Evolutionary conservation across 2,797 vertebrate species (phyloP).

Genomic region (Sarcoramphus papa): DNA sequence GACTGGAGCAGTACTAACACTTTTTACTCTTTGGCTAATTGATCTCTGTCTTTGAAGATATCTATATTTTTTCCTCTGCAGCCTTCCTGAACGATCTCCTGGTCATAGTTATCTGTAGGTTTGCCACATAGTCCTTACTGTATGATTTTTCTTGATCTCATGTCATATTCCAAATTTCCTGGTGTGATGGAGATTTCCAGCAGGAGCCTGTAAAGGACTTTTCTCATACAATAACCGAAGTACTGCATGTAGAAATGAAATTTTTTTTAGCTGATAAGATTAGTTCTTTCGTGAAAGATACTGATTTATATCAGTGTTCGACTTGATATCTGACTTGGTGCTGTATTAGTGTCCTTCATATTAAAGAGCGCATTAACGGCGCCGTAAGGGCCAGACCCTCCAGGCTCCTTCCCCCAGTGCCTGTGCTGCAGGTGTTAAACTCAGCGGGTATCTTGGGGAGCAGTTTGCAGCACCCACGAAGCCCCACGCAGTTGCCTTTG

Average conservation of each 20-base stretch:
- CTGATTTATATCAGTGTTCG: background rate
- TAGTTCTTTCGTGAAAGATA: background rate
- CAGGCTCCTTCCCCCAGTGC: background rate
- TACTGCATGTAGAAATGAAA: background rate
- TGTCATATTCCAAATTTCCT: background rate
- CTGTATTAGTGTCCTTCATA: background rate
- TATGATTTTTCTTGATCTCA: background rate
- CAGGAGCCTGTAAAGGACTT: background rate
- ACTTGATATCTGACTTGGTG: too few species aligned
- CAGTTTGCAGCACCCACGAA: background rate
- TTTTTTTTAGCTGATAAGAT: background rate
- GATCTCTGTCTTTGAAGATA: background rate
- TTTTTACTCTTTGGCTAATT: background rate
- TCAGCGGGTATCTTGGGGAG: background rate
- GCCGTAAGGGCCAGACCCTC: background rate
- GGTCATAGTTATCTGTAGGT: background rate
- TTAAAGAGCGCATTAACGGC: rapidly evolving
- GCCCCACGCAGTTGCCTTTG: background rate
- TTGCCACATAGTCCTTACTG: background rate
- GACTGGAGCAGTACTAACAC: too few species aligned
- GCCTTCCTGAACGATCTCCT: background rate
- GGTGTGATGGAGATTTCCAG: background rate
- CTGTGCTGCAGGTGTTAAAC: background rate
- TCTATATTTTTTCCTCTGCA: background rate
- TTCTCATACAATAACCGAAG: background rate